Base-by-base conservation (phyloP, 2,888 invertebrate species). In the Anthophora plumipes region DNA sequence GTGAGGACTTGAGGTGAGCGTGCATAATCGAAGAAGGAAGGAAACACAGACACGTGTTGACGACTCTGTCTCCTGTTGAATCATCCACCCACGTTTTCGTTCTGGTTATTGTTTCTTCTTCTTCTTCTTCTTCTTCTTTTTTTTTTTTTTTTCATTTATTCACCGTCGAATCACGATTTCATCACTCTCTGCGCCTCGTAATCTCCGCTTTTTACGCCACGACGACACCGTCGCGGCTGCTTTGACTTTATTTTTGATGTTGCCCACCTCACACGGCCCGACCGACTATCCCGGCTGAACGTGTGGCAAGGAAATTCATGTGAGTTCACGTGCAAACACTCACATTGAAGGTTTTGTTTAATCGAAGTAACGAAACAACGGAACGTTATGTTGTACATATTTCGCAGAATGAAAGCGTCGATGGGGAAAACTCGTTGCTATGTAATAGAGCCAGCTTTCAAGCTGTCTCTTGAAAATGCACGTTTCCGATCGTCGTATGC, bases 211-310 rank as follows among this genome's bases (percentile, higher is more conserved):
- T 69, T 31, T 22, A 50, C 41, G 41, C 20, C 41, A 39, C 67
- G 7, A 54, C 72, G 7, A 4, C 57, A 41, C 20, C 68, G 20
- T 52, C 37, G 31, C 31, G n/a, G 37, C 14, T 1, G 48, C 39
- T 57, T 46, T 48, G 41, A 41, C 37, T 76, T 75, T 75, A 75
- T 75, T 75, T 70, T 75, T 20, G 55, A 63, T 61, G 52, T 17
- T 14, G 61, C 25, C 1, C 39, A 22, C 12, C 22, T 37, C 46
- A 17, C 5, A 41, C n/a, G 46, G 5, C n/a, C 14, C 43, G 68
- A 2, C 5, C 6, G 66, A 39, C 0, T 6, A 31, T 31, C 14
- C 46, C 37, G 37, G 17, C 8, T 17, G 37, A 37, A 57, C 37
- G 39, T 14, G 54, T 12, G 54, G 46, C 39, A 9, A 8, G 12